Evolutionary conservation across 1,140 invertebrate species (phyloP), one percentile per base, ranked within the genome.

Genomic region (Maconellicoccus hirsutus): DNA sequence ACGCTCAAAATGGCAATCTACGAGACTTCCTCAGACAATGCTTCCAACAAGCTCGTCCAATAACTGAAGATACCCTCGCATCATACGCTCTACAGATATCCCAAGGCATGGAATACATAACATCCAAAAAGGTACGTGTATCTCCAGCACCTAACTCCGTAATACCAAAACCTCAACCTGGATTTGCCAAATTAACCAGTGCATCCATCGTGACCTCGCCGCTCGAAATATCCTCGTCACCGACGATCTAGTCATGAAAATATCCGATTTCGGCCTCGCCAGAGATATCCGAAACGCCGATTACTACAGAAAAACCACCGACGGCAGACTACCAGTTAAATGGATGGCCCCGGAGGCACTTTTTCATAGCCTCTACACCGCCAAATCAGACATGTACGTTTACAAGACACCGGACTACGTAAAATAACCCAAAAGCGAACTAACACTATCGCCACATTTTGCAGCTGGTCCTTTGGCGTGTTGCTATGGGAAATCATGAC

Each of bases 321-420:
- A 97, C 79, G 94, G 94, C 23, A 83, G 92, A 39, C 79, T 98
- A 72, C 96, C 96, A 3, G 92, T 99, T 1, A 98, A 98, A 81
- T 99, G 97, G 97, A 99, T 99, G 97, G 95, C 97, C 0, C 95
- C 96, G 0, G 97, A 99, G 80, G 94, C 96, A 0, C 80, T 99
- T 6, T 96, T 95, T 77, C 91, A 95, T 74, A 86, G 95, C 76
- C 85, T 96, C 23, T 98, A 98, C 78, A 98, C 96, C 1, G 90
- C 91, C 19, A 91, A 97, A 80, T 96, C 91, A 76, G 97, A 99
- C 81, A 94, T 98, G 87, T 92, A 80, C 86, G 89, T 52, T 29
- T 42, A 29, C n/a, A n/a, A n/a, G n/a, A n/a, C n/a, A n/a, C n/a
- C n/a, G n/a, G n/a, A n/a, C n/a, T n/a, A n/a, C n/a, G n/a, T n/a